phyloP scores from a whole-genome alignment of 2,797 vertebrate species.

The Anas bahamensis region DNA sequence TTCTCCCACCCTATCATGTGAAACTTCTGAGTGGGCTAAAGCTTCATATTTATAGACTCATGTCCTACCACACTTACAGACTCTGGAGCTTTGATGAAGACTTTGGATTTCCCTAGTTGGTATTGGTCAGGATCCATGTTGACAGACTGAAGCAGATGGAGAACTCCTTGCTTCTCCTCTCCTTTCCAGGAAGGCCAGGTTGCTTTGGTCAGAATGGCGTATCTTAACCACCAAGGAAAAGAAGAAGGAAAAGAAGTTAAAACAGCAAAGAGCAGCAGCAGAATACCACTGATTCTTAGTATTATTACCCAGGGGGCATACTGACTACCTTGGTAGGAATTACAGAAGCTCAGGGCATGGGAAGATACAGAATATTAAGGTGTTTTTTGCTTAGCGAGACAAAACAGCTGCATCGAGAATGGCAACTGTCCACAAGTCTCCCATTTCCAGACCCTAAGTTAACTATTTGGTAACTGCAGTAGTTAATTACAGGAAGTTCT shows the following conservation, averaged over 20 bases:
- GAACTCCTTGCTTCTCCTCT: constrained; percentile 94
- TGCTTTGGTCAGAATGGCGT: constrained; percentile 95
- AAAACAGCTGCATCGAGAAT: not conserved
- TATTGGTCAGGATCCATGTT: constrained; percentile 97
- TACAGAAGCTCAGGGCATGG: not conserved
- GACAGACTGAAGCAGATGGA: constrained; percentile 92
- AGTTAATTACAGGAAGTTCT: not conserved
- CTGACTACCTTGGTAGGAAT: not conserved
- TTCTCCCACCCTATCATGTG: not conserved
- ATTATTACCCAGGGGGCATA: not conserved
- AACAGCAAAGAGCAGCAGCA: not conserved
- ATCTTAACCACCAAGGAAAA: constrained; percentile 78
- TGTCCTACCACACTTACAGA: constrained; percentile 83
- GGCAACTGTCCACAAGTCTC: not conserved
- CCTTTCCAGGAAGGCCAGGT: constrained; percentile 97
- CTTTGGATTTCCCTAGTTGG: constrained; percentile 92
- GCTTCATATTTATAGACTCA: not conserved
- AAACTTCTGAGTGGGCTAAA: not conserved
- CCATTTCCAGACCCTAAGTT: not conserved
- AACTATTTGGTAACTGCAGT: not conserved
- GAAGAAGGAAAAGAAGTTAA: not conserved
- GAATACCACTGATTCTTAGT: not conserved
- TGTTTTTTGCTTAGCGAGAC: not conserved
- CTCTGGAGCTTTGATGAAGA: constrained; percentile 97
- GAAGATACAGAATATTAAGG: not conserved